Evolutionary conservation across 2,888 invertebrate genomes (phyloP), one percentile per base, ranked within the genome.

Genomic region (Oegoconia quadripuncta): DNA sequence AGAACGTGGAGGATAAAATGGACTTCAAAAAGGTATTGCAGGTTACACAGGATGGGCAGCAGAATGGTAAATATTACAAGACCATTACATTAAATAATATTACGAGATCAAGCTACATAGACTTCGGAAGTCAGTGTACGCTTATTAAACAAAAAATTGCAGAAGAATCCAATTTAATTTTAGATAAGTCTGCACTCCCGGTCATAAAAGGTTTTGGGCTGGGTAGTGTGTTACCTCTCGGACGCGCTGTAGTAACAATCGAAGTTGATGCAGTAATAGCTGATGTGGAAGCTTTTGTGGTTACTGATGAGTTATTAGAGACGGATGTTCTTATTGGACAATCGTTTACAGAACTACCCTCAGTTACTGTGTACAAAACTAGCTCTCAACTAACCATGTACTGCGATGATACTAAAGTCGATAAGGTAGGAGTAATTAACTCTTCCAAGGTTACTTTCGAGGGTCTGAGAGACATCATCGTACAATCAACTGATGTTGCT

Each of bases 101-200:
- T 1, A 2, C 15, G 9, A 18, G 25, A 3, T 18, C 32, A 18
- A 41, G 34, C 2, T 45, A 36, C 18, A 30, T 48, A 5, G 48
- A 48, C 28, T 41, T 45, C 5, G 48, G 45, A 1, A 45, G 44
- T 23, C 32, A 48, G 17, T 45, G 44, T 13, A 41, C 44, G 2
- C 18, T 48, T 2, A 26, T 44, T 12, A 37, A 26, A 25, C 9
- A 14, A 15, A 29, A 23, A 6, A 26, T 30, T 3, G 41, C 29
- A 15, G 4, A 25, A 16, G 31, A 31, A 6, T 11, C 22, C 1
- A 32, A 37, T 25, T 5, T 34, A 20, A 12, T n/a, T n/a, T 16
- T 37, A 7, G 11, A 20, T 17, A 29, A 9, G 6, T 15, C 34
- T 8, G 22, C 17, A 11, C 12, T 45, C 0, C 45, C 45, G 5